Conservation (phyloP, 2,888 invertebrate species). For the Loripinus fragilis region DNA sequence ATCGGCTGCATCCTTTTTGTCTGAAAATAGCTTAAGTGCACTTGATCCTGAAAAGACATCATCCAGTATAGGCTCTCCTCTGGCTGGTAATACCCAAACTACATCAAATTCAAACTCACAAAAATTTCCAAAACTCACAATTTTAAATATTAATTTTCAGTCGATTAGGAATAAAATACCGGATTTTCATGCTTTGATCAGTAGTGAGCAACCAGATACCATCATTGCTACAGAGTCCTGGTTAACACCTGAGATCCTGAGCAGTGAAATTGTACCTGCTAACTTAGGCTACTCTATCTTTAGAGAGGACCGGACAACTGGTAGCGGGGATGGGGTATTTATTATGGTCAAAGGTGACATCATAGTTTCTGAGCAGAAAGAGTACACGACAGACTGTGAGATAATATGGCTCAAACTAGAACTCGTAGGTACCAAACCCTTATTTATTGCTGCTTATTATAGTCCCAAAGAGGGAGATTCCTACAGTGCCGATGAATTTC, state of each 20-base stretch:
- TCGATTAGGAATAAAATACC: not conserved
- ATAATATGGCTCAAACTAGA: not conserved
- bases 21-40: not conserved
- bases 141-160: not conserved
- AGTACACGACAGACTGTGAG: not conserved
- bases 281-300: not conserved
- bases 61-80: not conserved
- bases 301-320: not conserved
- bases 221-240: not conserved
- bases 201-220: not conserved
- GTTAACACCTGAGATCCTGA: conserved; percentile 2
- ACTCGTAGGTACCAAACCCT: conserved; percentile 5
- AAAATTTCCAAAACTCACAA: not conserved
- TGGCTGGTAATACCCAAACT: too few species aligned
- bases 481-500: too few species aligned
- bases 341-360: not conserved
- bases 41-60: not conserved
- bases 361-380: not conserved
- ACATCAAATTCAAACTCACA: not conserved
- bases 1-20: not conserved
- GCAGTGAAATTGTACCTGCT: not conserved
- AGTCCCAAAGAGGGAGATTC: conserved; percentile 24
- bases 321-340: not conserved
- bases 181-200: not conserved
- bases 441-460: conserved; percentile 17